Evolutionary conservation across 37 sponge, comb jelly and placozoan species (phyloP), one percentile per base, ranked within the genome.

Genomic region (Axinella damicornis): DNA sequence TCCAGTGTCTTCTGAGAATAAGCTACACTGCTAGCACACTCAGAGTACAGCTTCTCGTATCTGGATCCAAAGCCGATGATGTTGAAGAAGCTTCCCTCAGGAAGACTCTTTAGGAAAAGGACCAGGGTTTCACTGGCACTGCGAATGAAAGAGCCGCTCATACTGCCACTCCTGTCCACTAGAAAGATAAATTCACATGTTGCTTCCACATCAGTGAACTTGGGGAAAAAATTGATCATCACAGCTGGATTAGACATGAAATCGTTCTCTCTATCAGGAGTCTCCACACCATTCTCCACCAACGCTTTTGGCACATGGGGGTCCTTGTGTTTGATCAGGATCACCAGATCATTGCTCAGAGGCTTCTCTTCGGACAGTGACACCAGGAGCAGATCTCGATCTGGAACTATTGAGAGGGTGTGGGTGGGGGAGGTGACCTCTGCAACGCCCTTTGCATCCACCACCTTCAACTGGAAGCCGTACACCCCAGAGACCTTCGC

Each of bases 131-230:
- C 82, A 31, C 73, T 19, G 19, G 89, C 88, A 32, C 78, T 69
- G 34, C 62, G 33, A 65, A 92, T 92, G 61, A 40, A 75, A 2
- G 25, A 33, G 24, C 92, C 92, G 30, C 83, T 56, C 93, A 92
- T 92, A 31, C 81, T 80, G 21, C 93, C 93, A 74, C 89, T 88
- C 38, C 93, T 81, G 58, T 92, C 93, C 13, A 92, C 82, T 9
- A 92, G 77, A 56, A 92, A 93, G 16, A 89, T 80, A 31, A 93
- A 81, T 74, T 93, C 94, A 74, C 85, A 84, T 2, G 71, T 57
- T 31, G 73, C 71, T 57, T 83, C 52, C 24, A 30, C 30, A 30
- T 41, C 55, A 0, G 70, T 22, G 5, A 74, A 33, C 52, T 84
- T 58, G 9, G 90, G 90, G 33, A 85, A 79, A 76, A 89, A 89